phyloP scores from a whole-genome alignment of 2,797 vertebrate genomes.

The Manis pentadactyla region DNA sequence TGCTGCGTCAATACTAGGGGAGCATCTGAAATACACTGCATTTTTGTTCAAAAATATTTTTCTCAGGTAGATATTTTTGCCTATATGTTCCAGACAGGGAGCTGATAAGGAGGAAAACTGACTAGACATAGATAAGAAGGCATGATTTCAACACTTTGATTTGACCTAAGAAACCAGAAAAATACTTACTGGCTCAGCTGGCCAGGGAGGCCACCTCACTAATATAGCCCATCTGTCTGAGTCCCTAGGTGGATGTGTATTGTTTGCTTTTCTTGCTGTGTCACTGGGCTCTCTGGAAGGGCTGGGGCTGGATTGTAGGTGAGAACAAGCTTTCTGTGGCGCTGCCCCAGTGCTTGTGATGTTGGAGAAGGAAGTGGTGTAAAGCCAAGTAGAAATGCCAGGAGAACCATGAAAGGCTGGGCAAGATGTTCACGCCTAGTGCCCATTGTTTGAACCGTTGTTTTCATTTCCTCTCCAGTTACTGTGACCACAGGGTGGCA shows the following conservation, averaged over 20 bases:
- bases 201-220: neutral
- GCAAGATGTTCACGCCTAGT: neutral
- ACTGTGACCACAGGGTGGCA: neutral
- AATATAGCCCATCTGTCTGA: neutral
- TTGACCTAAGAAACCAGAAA: conserved; percentile 37
- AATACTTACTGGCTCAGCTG: neutral
- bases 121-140: neutral
- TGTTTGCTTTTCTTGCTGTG: neutral
- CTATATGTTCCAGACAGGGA: neutral
- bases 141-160: neutral
- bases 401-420: neutral
- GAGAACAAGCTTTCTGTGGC: neutral
- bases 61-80: conserved; percentile 22
- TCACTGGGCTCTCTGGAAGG: neutral
- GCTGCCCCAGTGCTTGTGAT: neutral
- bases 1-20: neutral
- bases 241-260: neutral
- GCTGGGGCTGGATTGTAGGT: neutral
- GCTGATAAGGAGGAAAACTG: neutral
- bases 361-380: neutral
- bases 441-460: neutral
- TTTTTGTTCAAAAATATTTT: neutral
- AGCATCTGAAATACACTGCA: neutral
- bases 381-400: neutral
- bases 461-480: conserved; percentile 7